These are phyloP conservation scores for Heteromormyrus szaboi DNA, from an alignment of 2,797 vertebrate genomes.

Conservation along the genomic window DNA sequence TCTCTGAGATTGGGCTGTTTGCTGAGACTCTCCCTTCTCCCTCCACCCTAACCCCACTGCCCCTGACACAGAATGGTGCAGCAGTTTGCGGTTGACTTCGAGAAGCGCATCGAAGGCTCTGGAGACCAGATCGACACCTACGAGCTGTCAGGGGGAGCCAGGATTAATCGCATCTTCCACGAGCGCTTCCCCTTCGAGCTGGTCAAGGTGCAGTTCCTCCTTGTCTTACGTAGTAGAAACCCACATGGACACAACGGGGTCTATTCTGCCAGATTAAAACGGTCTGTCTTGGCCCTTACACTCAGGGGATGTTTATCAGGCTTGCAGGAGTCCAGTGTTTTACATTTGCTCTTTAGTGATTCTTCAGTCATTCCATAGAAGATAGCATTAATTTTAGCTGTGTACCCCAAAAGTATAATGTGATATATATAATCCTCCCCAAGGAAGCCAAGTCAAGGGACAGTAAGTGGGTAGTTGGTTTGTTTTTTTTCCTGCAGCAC, in stretches of 20 bases:
- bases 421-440: background rate
- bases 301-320: background rate
- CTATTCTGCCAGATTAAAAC: background rate
- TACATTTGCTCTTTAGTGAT: background rate
- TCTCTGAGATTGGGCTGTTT: background rate
- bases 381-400: too few species aligned
- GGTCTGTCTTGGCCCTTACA: background rate
- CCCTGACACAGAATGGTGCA: slow-evolving; percentile 80
- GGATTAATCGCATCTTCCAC: slow-evolving; percentile 91
- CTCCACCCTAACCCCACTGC: background rate
- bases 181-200: slow-evolving; percentile 92
- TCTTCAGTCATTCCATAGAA: background rate
- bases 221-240: background rate
- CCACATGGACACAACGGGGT: background rate
- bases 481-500: background rate
- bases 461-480: background rate
- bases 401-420: background rate
- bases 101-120: slow-evolving; percentile 91
- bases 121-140: slow-evolving; percentile 94
- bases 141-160: slow-evolving; percentile 86
- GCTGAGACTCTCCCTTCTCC: background rate
- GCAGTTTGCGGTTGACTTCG: slow-evolving; percentile 93
- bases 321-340: background rate
- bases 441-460: background rate
- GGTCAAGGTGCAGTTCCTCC: slow-evolving; percentile 74